Conservation (phyloP, 2,113 vertebrate species). For the Zosterops borbonicus region DNA sequence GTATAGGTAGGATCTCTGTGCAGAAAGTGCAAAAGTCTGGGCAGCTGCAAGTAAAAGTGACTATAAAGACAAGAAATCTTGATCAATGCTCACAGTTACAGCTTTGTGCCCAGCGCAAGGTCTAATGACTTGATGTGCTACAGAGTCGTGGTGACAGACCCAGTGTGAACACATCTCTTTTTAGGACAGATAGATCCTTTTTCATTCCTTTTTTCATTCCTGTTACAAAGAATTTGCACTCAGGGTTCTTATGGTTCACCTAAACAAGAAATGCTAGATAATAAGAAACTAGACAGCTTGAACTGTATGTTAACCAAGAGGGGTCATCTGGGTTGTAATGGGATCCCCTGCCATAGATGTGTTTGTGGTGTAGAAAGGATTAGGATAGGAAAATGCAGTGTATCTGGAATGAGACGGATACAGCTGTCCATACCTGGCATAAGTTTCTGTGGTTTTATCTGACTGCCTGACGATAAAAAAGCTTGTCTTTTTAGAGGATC, state of each 20-base stretch:
- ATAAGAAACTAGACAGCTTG: neutral
- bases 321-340: neutral
- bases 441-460: slow-evolving; percentile 6
- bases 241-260: neutral
- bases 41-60: neutral
- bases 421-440: slow-evolving; percentile 33
- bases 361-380: neutral
- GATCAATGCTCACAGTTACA: neutral
- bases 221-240: neutral
- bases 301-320: neutral
- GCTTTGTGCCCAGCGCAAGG: neutral
- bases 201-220: neutral
- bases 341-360: neutral
- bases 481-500: slow-evolving; percentile 35
- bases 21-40: neutral
- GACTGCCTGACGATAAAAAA: slow-evolving; percentile 49
- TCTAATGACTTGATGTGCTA: neutral
- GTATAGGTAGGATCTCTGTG: neutral
- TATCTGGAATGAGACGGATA: neutral
- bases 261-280: neutral
- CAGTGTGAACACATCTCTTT: neutral
- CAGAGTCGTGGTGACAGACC: neutral
- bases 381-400: neutral
- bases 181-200: neutral
- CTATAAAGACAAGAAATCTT: neutral